A percentile compares a stretch with the other conserved stretches of the same genome.
Evolutionary conservation across 2,113 vertebrate species (phyloP).

Genomic region (Odontophorus gujanensis): DNA sequence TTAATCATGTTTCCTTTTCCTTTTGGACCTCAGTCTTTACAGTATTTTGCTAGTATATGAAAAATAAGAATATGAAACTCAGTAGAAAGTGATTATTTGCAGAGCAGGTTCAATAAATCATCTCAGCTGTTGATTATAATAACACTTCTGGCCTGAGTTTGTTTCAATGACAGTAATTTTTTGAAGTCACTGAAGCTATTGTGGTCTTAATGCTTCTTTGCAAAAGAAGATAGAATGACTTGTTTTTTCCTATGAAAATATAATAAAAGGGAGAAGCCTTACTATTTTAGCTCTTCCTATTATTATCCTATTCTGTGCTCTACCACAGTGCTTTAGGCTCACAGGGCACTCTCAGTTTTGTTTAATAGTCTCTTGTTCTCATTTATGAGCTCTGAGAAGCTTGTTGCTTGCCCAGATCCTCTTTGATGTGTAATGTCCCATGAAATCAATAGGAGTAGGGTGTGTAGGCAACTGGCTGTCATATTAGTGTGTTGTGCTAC

Average conservation of each 20-base stretch:
- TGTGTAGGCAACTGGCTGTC: not conserved
- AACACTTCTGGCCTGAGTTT: not conserved
- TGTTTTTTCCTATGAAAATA: not conserved
- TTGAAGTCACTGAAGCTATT: not conserved
- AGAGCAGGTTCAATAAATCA: not conserved
- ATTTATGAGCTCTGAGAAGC: not conserved
- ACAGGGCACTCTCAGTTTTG: not conserved
- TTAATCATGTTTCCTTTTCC: conserved; percentile 20
- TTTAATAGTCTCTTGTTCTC: not conserved
- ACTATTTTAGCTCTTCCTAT: not conserved
- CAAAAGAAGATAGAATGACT: not conserved
- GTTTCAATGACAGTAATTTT: not conserved
- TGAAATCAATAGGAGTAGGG: not conserved
- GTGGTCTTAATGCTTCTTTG: not conserved
- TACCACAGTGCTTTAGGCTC: not conserved
- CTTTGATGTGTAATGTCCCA: not conserved
- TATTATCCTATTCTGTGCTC: not conserved
- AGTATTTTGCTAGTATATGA: not conserved
- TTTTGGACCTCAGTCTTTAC: not conserved
- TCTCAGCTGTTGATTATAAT: not conserved
- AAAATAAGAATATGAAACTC: not conserved
- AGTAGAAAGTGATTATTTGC: conserved; percentile 12
- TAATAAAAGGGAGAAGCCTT: not conserved
- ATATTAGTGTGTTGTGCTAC: not conserved
- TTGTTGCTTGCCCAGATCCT: not conserved